phyloP scores from a whole-genome alignment of 2,113 vertebrate species.

The Larimichthys crocea region DNA sequence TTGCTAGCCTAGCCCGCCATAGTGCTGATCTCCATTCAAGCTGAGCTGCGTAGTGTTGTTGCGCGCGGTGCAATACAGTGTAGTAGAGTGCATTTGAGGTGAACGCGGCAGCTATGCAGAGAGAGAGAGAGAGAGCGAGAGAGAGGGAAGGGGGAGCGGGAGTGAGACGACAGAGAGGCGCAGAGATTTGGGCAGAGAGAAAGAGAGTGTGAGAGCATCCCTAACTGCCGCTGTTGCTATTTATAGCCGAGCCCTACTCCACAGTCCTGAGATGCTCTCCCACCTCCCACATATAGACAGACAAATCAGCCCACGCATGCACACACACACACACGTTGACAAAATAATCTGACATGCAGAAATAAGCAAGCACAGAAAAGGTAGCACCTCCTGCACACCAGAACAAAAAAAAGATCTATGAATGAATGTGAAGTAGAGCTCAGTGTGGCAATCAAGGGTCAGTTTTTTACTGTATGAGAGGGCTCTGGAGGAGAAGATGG shows the following conservation, averaged over 20 bases:
- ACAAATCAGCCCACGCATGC: constrained; percentile 56
- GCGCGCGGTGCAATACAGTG: constrained; percentile 70
- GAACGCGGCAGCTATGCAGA: constrained; percentile 74
- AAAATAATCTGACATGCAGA: constrained; percentile 41
- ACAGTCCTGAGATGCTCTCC: constrained; percentile 75
- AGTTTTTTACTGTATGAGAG: constrained; percentile 81
- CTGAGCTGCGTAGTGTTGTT: constrained; percentile 52
- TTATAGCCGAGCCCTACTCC: constrained; percentile 77
- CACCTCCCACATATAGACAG: constrained; percentile 68
- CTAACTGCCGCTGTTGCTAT: constrained; percentile 76
- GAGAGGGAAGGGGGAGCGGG: constrained; percentile 32
- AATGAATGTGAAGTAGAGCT: constrained; percentile 54
- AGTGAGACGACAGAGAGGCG: constrained; percentile 70
- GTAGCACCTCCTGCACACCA: constrained; percentile 16
- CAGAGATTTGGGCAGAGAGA: constrained; percentile 73
- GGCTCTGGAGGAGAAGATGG: constrained; percentile 48
- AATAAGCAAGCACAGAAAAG: constrained; percentile 27
- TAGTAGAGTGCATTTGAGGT: constrained; percentile 81
- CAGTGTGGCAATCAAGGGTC: constrained; percentile 56
- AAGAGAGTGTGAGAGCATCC: constrained; percentile 74
- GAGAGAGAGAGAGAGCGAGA: constrained; percentile 42
- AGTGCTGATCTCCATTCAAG: constrained; percentile 68
- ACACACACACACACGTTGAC: constrained; percentile 22
- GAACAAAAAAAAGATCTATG: constrained; percentile 39
- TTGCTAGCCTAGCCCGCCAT: constrained; percentile 36